Conservation (phyloP, 2,888 invertebrate species). For the Serripes groenlandicus region DNA sequence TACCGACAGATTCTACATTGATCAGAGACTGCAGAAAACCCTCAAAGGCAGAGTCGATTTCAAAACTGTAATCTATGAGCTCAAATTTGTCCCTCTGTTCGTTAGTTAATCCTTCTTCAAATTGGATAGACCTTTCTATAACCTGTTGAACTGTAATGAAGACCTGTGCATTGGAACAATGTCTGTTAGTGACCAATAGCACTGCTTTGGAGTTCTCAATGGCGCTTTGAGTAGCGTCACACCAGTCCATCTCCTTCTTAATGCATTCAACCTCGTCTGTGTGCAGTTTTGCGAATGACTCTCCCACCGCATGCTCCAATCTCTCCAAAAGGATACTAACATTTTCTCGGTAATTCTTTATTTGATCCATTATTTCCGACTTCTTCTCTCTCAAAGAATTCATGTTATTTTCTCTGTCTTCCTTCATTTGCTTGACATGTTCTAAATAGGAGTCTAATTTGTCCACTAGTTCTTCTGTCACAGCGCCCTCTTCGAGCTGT, state of each 20-base stretch:
- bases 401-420: constrained; percentile 55
- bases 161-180: constrained; percentile 67
- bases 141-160: constrained; percentile 67
- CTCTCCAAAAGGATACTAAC: constrained; percentile 59
- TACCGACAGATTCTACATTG: constrained; percentile 61
- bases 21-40: constrained; percentile 63
- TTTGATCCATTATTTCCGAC: constrained; percentile 57
- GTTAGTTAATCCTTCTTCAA: constrained; percentile 59
- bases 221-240: constrained; percentile 54
- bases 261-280: constrained; percentile 40
- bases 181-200: constrained; percentile 60
- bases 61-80: constrained; percentile 65
- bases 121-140: constrained; percentile 61
- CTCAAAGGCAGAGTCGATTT: constrained; percentile 64
- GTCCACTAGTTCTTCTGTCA: constrained; percentile 64
- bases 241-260: constrained; percentile 60
- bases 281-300: constrained; percentile 53
- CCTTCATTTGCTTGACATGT: constrained; percentile 56
- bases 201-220: constrained; percentile 64
- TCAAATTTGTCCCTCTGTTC: constrained; percentile 62
- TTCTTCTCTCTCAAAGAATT: constrained; percentile 55
- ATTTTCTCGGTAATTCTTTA: constrained; percentile 65
- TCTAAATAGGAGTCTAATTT: constrained; percentile 64
- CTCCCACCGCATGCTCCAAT: constrained; percentile 47
- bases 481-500: constrained; percentile 64